Base-by-base conservation (phyloP, 2,113 vertebrate species). In the Thamnaconus septentrionalis region DNA sequence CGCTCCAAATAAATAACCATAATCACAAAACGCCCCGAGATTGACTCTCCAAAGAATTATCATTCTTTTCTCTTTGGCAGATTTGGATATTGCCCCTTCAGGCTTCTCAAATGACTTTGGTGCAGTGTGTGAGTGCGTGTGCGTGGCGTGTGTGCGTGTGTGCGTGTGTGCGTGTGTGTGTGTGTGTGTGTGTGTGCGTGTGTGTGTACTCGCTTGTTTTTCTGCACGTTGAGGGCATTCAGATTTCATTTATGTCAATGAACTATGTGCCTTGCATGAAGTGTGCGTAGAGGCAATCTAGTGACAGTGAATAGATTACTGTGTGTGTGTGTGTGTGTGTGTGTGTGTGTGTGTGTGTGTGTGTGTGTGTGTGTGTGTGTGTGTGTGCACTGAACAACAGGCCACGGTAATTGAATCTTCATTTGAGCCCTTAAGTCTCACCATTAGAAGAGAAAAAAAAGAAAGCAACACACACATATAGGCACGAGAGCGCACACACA, bases 1-100 rank as follows among this genome's bases (percentile, higher is more conserved):
- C 40, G 79, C 78, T 83, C 79, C 85, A 85, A 90, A 91, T 92
- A 92, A 92, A 92, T 92, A 91, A 92, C 88, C 86, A 84, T 90
- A 89, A 92, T 91, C 90, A 91, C 85, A 87, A 89, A 91, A 85
- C 67, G 79, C 84, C 76, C 80, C 76, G 65, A 88, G 89, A 92
- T 92, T 83, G 89, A 85, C 89, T 92, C 90, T 88, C 82, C 86
- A 90, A 87, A 90, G 84, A 86, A 88, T 88, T 88, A 90, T 90
- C 85, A 88, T 89, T 87, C 79, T 87, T 77, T 88, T 86, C 82
- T 87, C 84, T 88, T 89, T 88, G 85, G 79, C 86, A 91, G 85
- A 89, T 90, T 85, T 84, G 85, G 85, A 87, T 91, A 92, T 91
- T 87, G 89, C 90, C 87, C 87, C 86, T 87, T 81, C 75, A 73